Evolutionary conservation across 2,113 vertebrate species (phyloP), one percentile per base, ranked within the genome.

Genomic region (Okapia johnstoni): DNA sequence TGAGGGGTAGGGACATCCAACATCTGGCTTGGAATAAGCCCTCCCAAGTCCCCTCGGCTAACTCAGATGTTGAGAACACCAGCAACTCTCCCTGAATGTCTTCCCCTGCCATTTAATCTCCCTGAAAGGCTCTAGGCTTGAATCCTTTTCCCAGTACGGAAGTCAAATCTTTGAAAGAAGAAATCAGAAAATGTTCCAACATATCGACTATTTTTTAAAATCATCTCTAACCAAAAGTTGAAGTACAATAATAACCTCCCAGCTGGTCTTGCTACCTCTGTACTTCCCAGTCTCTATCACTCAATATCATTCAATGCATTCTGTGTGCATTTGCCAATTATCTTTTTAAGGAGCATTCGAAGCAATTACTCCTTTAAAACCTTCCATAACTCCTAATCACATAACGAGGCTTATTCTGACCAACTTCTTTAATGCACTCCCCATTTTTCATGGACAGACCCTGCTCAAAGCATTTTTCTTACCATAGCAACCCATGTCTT

Each of bases 101-200:
- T 70, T 23, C 10, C 40, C 46, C n/a, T 11, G 9, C 5, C 26
- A n/a, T 28, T 21, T 0, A 6, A 6, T n/a, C 36, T 66, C 60
- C 57, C 80, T 14, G 2, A 36, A n/a, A 58, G 63, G 3, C 48
- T 88, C 14, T 19, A n/a, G 33, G 73, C 21, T 28, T 66, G 83
- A 86, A 70, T 50, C 3, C 6, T 79, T 66, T 54, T 28, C 48
- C 30, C n/a, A 8, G 26, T 70, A 2, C 43, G n/a, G 36, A 86
- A 79, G 46, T 66, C 16, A 61, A 40, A 73, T 55, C 88, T 90
- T 93, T 83, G 90, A 92, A 96, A 79, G 36, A 90, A 96, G 26
- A 90, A 66, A 84, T 90, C 54, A 63, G 23, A 57, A 88, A 95
- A 81, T n/a, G 30, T 25, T 73, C 52, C 84, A 57, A 46, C 6